Conservation (phyloP, 92 coral and sea anemone species). For the Paramuricea clavata region DNA sequence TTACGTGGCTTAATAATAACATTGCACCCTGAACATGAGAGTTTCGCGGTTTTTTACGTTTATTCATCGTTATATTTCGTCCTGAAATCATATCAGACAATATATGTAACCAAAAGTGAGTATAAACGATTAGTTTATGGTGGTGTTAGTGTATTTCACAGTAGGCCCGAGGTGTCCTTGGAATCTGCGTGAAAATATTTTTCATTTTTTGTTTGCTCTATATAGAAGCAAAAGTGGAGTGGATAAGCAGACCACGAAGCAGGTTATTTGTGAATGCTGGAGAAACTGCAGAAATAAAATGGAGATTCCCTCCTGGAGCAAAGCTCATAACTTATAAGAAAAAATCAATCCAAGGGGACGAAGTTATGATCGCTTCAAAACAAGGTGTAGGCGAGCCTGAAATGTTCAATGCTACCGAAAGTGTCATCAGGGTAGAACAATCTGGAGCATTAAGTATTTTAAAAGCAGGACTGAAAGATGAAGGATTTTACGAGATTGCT, state of each 20-base stretch:
- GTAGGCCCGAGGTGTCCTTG: no score
- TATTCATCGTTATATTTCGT: no score
- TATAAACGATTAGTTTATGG: no score
- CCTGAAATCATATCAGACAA: no score
- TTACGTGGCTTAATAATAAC: no score
- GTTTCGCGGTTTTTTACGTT: no score
- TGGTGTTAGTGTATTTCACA: no score
- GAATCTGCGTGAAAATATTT: no score
- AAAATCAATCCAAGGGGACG: neutral
- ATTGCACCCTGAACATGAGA: no score
- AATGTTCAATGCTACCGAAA: neutral
- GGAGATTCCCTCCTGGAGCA: slow-evolving; percentile 40
- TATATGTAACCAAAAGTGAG: no score
- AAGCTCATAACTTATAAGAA: slow-evolving; percentile 5
- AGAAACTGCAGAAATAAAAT: slow-evolving; percentile 40
- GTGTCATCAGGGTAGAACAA: slow-evolving; percentile 3
- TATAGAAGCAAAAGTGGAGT: slow-evolving; percentile 27
- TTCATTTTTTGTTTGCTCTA: neutral
- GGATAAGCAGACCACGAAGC: slow-evolving; percentile 45
- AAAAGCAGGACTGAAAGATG: slow-evolving; percentile 27
- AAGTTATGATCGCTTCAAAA: slow-evolving; percentile 11
- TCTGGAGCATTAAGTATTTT: slow-evolving; percentile 39
- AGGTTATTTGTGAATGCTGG: slow-evolving; percentile 25
- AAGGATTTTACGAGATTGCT: slow-evolving; percentile 12
- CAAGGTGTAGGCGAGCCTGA: neutral